phyloP scores from a whole-genome alignment of 2,888 invertebrate species.

The Cephus runcator region DNA sequence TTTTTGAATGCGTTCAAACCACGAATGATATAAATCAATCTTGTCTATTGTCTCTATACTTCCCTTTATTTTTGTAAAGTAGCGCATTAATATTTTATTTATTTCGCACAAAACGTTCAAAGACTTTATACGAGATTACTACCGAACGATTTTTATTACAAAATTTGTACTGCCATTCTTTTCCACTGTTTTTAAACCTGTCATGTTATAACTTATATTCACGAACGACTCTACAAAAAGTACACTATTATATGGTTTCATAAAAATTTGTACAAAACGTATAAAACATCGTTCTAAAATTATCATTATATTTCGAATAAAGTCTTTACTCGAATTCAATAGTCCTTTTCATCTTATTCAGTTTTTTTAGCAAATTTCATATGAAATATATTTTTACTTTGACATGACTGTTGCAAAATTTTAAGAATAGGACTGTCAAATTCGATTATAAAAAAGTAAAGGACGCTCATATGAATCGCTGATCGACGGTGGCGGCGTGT shows the following conservation, averaged over 20 bases:
- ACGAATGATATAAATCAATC: not conserved
- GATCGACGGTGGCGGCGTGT: not conserved
- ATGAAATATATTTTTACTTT: not conserved
- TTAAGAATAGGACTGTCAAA: not conserved
- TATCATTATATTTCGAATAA: constrained; percentile 9
- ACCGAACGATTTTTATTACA: not conserved
- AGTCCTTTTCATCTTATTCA: constrained; percentile 8
- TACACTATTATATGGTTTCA: not conserved
- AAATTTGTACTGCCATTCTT: not conserved
- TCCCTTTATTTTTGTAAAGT: constrained; percentile 31
- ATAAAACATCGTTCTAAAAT: not conserved
- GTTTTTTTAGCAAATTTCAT: not conserved
- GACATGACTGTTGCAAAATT: not conserved
- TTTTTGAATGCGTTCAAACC: not conserved
- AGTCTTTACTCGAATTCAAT: constrained; percentile 31
- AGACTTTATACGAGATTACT: constrained; percentile 16
- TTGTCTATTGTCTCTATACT: not conserved
- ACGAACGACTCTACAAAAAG: not conserved
- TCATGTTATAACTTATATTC: not conserved
- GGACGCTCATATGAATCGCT: not conserved
- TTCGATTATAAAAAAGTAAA: not conserved
- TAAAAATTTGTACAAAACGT: not conserved
- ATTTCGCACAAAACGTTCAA: constrained; percentile 30
- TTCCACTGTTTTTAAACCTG: not conserved
- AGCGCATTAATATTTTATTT: constrained; percentile 37